Evolutionary conservation across 2,888 invertebrate species (phyloP), one percentile per base, ranked within the genome.

Genomic region (Calliphora vomitoria): DNA sequence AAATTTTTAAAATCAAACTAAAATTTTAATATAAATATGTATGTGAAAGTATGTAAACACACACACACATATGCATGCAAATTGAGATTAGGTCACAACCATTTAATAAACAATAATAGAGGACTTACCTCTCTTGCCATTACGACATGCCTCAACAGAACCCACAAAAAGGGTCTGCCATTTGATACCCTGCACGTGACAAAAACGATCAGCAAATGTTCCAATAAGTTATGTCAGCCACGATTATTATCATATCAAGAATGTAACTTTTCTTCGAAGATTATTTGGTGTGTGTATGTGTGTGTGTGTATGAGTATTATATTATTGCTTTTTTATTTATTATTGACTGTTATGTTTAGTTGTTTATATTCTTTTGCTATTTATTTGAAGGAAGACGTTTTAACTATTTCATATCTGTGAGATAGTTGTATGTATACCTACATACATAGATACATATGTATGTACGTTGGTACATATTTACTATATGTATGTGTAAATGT

Each of bases 131-230:
- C 94, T 93, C 94, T 94, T 93, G 94, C 94, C 94, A 94, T 94
- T 94, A 94, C 94, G 93, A 93, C 94, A 94, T 94, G 93, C 92
- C 93, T 93, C 93, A 93, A 92, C 93, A 93, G 93, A 93, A 92
- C 92, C 93, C 92, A 91, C 91, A 91, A 90, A 92, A 92, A 92
- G 93, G 93, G 93, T 92, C 92, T 85, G 86, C 84, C 79, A 92
- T 92, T 91, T 93, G 93, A 92, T 92, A 91, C 89, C 81, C 44
- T 76, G 69, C 72, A 53, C 72, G 66, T 82, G 58, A 44, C 60
- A 64, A 71, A 71, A 20, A 55, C 53, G 72, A 81, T 84, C 80
- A 75, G 85, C 83, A 87, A 91, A 89, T 89, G 86, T 90, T 89
- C 90, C 91, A 92, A 91, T 90, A 92, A 91, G 89, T 13, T 13